Conservation (phyloP, 1,140 invertebrate genomes). For the Tenebrio molitor region DNA sequence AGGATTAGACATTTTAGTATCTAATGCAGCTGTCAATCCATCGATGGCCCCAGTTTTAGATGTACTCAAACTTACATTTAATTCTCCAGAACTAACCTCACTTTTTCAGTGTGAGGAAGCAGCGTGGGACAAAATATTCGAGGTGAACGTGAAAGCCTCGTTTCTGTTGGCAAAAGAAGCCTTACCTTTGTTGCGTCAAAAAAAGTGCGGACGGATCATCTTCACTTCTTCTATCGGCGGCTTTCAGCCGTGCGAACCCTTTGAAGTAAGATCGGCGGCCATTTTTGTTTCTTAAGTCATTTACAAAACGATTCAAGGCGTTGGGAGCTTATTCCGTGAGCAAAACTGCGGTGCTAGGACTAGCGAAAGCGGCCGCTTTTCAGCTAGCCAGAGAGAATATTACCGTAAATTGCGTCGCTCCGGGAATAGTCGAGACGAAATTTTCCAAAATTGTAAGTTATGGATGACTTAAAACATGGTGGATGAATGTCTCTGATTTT, state of each 20-base stretch:
- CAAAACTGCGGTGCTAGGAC: slow-evolving; percentile 92
- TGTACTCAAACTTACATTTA: slow-evolving; percentile 68
- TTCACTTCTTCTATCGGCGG: slow-evolving; percentile 93
- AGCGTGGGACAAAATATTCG: slow-evolving; percentile 96
- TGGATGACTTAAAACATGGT: no score
- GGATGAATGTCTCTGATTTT: no score
- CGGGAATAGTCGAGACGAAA: slow-evolving; percentile 92
- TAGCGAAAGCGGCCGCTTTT: slow-evolving; percentile 85
- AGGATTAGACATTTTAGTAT: slow-evolving; percentile 93
- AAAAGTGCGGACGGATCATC: slow-evolving; percentile 85
- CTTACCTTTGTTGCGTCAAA: slow-evolving; percentile 83
- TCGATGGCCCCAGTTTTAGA: slow-evolving; percentile 83
- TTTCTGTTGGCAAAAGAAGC: slow-evolving; percentile 92
- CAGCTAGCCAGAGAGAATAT: slow-evolving; percentile 85
- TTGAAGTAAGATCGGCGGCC: slow-evolving; percentile 69
- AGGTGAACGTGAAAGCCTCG: slow-evolving; percentile 93
- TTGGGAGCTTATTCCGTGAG: slow-evolving; percentile 94
- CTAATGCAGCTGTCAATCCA: slow-evolving; percentile 96
- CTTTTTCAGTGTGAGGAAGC: slow-evolving; percentile 78
- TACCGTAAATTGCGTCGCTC: slow-evolving; percentile 93
- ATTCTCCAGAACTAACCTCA: neutral
- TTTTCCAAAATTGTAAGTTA: slow-evolving; percentile 86
- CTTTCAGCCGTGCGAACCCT: slow-evolving; percentile 78
- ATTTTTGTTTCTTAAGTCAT: neutral
- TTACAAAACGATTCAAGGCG: slow-evolving; percentile 70